These are phyloP conservation scores for Holcopasites calliopsidis DNA, from an alignment of 1,140 invertebrate species.

Conservation along the genomic window DNA sequence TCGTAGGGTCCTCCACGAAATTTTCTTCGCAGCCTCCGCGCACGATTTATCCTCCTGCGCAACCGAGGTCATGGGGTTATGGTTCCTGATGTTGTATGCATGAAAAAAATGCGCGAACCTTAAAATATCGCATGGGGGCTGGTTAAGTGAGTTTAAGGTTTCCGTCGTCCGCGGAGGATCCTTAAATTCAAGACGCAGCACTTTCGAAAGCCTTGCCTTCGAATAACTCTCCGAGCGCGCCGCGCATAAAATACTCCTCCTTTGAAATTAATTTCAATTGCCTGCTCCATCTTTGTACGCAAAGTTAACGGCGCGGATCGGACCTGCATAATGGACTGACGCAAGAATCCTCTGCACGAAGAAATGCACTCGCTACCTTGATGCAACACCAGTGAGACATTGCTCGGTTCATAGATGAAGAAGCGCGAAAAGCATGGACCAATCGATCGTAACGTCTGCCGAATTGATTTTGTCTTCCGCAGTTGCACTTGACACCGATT, in stretches of 20 bases:
- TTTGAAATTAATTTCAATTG: constrained; percentile 34
- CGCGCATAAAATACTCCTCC: constrained; percentile 8
- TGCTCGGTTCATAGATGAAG: neutral
- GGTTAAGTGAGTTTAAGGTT: constrained; percentile 58
- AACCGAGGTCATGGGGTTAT: constrained; percentile 48
- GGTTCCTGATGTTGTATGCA: constrained; percentile 49
- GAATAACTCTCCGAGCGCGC: constrained; percentile 33
- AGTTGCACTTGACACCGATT: constrained; percentile 1
- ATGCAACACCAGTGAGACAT: neutral
- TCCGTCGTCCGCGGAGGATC: constrained; percentile 37
- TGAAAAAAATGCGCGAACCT: constrained; percentile 52
- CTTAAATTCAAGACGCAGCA: constrained; percentile 50
- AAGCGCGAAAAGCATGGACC: neutral
- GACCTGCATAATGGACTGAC: neutral
- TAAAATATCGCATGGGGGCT: constrained; percentile 58
- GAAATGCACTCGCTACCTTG: neutral
- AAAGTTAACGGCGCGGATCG: neutral
- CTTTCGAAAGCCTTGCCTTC: constrained; percentile 41
- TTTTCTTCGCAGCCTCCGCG: constrained; percentile 47
- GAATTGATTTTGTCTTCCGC: constrained; percentile 2
- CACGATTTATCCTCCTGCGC: constrained; percentile 49
- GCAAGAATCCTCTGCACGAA: no score
- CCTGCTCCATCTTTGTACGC: neutral
- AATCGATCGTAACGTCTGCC: no score
- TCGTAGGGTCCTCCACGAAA: constrained; percentile 27